Conservation (phyloP, 2,888 invertebrate genomes). For the Colletes collaris region DNA sequence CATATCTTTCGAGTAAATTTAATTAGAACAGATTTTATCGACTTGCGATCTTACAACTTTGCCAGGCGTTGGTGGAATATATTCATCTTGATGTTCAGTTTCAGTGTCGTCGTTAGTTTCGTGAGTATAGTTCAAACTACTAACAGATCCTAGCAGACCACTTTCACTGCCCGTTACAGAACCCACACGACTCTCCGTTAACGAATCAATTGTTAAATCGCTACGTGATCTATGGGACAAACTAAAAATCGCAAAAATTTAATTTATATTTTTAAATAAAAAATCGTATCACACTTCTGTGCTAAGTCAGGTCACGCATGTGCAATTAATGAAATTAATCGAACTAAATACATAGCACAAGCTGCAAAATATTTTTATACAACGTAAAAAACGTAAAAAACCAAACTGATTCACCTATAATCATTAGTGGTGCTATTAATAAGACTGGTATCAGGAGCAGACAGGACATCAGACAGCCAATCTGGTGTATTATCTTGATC, state of each 20-base stretch:
- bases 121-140: conserved; percentile 83
- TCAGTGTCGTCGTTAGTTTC: conserved; percentile 84
- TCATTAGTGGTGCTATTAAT: conserved; percentile 81
- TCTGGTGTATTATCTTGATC: conserved; percentile 83
- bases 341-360: conserved; percentile 44
- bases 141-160: conserved; percentile 84
- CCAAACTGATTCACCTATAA: conserved; percentile 78
- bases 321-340: conserved; percentile 40
- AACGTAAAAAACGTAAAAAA: conserved; percentile 55
- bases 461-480: conserved; percentile 85
- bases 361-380: conserved; percentile 60
- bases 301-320: conserved; percentile 1
- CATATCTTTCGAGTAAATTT: conserved; percentile 59
- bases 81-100: conserved; percentile 82
- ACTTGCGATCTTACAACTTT: conserved; percentile 84
- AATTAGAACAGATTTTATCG: conserved; percentile 75
- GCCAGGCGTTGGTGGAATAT: conserved; percentile 86
- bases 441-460: conserved; percentile 84
- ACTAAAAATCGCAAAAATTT: conserved; percentile 63
- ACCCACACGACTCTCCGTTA: conserved; percentile 82
- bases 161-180: conserved; percentile 81
- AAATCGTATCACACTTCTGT: neutral
- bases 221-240: conserved; percentile 81
- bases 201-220: conserved; percentile 81
- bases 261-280: neutral